Conservation (phyloP, 2,888 invertebrate genomes). For the Drosophila mimica region DNA sequence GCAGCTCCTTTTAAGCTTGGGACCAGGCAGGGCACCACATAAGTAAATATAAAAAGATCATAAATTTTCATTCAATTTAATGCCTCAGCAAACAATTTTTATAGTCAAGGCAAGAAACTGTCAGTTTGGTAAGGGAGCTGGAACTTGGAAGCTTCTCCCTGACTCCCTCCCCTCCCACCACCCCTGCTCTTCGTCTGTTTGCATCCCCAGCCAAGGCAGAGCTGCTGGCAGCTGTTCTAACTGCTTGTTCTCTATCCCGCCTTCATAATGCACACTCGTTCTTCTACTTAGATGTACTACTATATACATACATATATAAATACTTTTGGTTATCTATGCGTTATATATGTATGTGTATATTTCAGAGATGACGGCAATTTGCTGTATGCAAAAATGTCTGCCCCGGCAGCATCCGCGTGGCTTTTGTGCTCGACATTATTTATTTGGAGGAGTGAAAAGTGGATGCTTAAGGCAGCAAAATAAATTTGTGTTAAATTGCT, state of each 20-base stretch:
- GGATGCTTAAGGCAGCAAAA: constrained; percentile 13
- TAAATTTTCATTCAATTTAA: constrained; percentile 85
- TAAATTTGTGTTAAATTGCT: constrained; percentile 12
- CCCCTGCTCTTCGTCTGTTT: not conserved
- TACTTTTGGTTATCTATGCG: constrained; percentile 20
- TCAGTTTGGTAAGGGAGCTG: constrained; percentile 28
- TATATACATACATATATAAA: not conserved
- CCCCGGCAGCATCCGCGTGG: not conserved
- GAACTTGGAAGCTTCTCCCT: not conserved
- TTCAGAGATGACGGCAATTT: constrained; percentile 44
- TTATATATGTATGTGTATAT: constrained; percentile 39
- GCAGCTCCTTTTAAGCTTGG: constrained; percentile 58
- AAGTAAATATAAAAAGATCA: constrained; percentile 83
- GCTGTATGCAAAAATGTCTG: constrained; percentile 41
- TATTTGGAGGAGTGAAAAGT: not conserved
- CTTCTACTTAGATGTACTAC: constrained; percentile 6
- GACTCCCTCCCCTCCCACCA: not conserved
- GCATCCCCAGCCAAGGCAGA: constrained; percentile 19
- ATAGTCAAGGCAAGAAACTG: constrained; percentile 70
- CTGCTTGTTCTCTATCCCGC: constrained; percentile 60
- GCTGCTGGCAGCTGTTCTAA: constrained; percentile 62
- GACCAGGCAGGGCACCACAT: constrained; percentile 45
- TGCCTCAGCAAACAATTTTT: constrained; percentile 85
- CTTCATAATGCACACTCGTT: constrained; percentile 44
- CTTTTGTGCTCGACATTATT: constrained; percentile 6